These are phyloP conservation scores for Anthoptus insignis DNA, from an alignment of 2,888 invertebrate species.

Conservation along the genomic window DNA sequence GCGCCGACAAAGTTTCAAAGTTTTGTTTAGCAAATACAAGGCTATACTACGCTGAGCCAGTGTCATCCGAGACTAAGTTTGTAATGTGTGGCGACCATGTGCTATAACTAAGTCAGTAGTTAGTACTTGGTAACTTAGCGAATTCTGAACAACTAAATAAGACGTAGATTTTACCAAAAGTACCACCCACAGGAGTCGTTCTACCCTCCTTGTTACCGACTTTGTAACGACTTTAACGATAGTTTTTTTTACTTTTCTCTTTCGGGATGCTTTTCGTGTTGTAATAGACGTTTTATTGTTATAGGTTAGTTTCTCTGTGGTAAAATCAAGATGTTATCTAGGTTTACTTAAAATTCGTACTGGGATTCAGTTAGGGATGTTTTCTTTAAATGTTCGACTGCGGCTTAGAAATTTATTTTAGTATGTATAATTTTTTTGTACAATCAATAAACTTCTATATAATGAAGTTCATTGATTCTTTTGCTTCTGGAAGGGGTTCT, in stretches of 20 bases:
- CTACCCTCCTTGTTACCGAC: slow-evolving; percentile 56
- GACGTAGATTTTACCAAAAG: slow-evolving; percentile 55
- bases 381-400: no score
- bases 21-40: slow-evolving; percentile 19
- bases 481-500: no score
- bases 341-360: no score
- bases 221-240: slow-evolving; percentile 52
- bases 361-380: no score
- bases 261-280: slow-evolving; percentile 24
- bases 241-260: slow-evolving; percentile 25
- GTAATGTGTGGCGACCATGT: slow-evolving; percentile 21
- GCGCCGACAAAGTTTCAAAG: slow-evolving; percentile 6
- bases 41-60: not conserved
- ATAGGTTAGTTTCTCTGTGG: not conserved
- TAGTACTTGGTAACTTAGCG: slow-evolving; percentile 35
- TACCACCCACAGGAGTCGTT: slow-evolving; percentile 69
- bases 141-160: slow-evolving; percentile 56
- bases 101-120: slow-evolving; percentile 36
- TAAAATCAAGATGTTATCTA: slow-evolving; percentile 2
- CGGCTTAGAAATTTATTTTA: no score
- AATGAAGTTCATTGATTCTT: no score
- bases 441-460: no score
- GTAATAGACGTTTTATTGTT: slow-evolving; percentile 20
- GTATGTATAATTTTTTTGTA: no score
- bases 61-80: slow-evolving; percentile 26